Evolutionary conservation across 2,888 invertebrate genomes (phyloP), one percentile per base, ranked within the genome.

Genomic region (Cheilosia soror): DNA sequence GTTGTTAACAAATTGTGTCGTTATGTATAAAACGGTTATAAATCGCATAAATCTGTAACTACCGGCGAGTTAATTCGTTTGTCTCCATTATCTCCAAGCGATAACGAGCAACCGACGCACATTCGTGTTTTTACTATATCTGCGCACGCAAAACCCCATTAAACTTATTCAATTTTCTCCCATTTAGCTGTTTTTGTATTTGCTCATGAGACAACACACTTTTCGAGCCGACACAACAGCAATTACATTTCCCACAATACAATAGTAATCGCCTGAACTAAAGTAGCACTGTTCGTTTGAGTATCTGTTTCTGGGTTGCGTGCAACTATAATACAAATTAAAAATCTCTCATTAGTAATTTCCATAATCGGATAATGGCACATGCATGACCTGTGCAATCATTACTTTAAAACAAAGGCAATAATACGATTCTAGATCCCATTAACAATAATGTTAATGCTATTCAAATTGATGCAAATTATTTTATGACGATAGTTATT

Each of bases 381-480:
- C 31, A 25, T 72, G 62, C 72, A 62, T 42, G 72, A 20, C 27
- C 27, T 7, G 42, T 25, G 15, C 31, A 57, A 31, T 29, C 9
- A 51, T 55, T 53, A 55, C 53, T 42, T 53, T 7, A 47, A 42
- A 15, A 57, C 57, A 68, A 53, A 42, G 15, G 5, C 4, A 40
- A 51, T 11, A 53, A 51, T 11, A 53, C 53, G 15, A 29, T 42
- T 66, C 5, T 20, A 31, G 44, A 68, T 55, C 5, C 33, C n/a
- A 44, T 55, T 25, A 31, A 65, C 57, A 75, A 75, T 58, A 37
- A 44, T 40, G 42, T 49, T 57, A 57, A 27, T 55, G 63, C 31
- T 55, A 55, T 55, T 55, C 31, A 47, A 65, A 75, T 75, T 75
- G 49, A 57, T 37, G 29, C 25, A 13, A 49, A 42, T 65, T 47